These are phyloP conservation scores for Pomatostomus ruficeps DNA, from an alignment of 2,113 vertebrate species.

Conservation along the genomic window DNA sequence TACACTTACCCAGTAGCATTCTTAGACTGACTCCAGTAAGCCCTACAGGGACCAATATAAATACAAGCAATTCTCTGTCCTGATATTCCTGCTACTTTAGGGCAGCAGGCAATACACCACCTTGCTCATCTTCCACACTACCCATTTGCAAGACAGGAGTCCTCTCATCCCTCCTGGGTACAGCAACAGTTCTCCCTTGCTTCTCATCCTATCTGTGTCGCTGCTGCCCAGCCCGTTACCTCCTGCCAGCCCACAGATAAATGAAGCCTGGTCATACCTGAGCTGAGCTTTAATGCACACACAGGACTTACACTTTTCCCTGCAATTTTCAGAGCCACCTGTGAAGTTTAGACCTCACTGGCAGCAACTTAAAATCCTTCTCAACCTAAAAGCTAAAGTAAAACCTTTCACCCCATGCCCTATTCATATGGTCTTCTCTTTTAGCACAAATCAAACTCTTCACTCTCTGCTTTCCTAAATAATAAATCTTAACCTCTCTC, in stretches of 20 bases:
- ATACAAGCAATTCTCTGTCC: not conserved
- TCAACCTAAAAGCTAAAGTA: not conserved
- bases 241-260: accelerated
- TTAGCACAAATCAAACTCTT: not conserved
- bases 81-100: not conserved
- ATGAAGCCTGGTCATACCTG: not conserved
- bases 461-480: not conserved
- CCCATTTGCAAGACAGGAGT: not conserved
- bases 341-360: not conserved
- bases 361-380: not conserved
- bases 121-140: not conserved
- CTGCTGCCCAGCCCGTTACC: not conserved
- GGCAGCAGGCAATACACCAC: not conserved
- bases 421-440: not conserved
- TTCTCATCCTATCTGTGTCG: accelerated
- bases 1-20: not conserved
- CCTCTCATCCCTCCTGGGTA: not conserved
- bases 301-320: not conserved
- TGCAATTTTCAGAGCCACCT: not conserved
- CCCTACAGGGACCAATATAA: not conserved
- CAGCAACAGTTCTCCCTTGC: not conserved
- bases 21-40: not conserved
- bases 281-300: not conserved
- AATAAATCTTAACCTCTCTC: not conserved
- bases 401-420: not conserved